Evolutionary conservation across 1,140 invertebrate genomes (phyloP).

Genomic region (Drosophila pectinifera): DNA sequence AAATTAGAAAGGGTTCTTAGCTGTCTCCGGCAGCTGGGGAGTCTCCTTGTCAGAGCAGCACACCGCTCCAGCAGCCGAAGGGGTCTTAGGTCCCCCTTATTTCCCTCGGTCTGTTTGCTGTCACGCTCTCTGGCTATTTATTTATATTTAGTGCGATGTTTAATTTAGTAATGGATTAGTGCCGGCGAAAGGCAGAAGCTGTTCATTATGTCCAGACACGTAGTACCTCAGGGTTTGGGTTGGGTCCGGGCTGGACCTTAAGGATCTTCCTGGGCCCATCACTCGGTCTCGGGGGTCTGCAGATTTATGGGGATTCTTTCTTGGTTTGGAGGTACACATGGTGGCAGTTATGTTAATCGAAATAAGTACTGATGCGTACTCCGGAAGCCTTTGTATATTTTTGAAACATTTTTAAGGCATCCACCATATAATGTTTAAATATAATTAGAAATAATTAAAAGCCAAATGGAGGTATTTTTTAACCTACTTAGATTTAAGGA

Average conservation of each 20-base stretch:
- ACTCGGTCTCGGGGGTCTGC: constrained; percentile 17
- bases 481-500: no score
- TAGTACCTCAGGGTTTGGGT: constrained; percentile 16
- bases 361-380: not conserved
- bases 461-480: no score
- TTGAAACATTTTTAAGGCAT: not conserved
- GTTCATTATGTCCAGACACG: constrained; percentile 77
- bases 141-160: constrained; percentile 81
- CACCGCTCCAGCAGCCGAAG: constrained; percentile 2
- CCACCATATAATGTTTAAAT: no score
- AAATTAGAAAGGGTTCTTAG: constrained; percentile 79
- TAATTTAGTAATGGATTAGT: constrained; percentile 83
- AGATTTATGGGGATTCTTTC: constrained; percentile 75
- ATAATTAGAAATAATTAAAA: no score
- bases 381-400: not conserved
- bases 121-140: constrained; percentile 81
- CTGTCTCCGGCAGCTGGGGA: constrained; percentile 46
- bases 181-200: constrained; percentile 31
- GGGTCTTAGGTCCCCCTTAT: constrained; percentile 1
- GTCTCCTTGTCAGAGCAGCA: constrained; percentile 23
- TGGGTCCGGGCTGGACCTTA: not conserved
- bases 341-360: constrained; percentile 4
- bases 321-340: constrained; percentile 60
- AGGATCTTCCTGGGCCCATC: constrained; percentile 11
- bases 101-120: constrained; percentile 68